Percentiles rank a stretch among this genome's conserved stretches.
phyloP scores from a whole-genome alignment of 2,888 invertebrate species.

The Saturnia japonica region DNA sequence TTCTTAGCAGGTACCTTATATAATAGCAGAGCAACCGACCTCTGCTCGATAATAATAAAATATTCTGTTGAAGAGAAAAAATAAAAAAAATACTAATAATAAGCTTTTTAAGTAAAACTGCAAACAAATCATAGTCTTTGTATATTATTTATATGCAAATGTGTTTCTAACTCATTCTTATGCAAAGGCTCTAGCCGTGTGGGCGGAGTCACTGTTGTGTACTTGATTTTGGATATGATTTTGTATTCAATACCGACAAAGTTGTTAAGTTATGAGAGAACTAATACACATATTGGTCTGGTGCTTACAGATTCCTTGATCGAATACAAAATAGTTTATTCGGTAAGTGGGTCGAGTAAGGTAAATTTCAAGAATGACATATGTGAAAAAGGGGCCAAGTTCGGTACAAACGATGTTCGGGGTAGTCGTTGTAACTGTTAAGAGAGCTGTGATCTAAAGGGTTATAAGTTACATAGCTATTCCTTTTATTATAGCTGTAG shows the following conservation, averaged over 20 bases:
- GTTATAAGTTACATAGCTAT: too few species aligned
- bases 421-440: too few species aligned
- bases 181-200: neutral
- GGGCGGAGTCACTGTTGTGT: neutral
- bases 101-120: neutral
- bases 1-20: too few species aligned
- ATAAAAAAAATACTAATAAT: neutral
- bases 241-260: slow-evolving; percentile 2
- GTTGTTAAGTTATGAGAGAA: neutral
- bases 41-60: neutral
- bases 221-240: neutral
- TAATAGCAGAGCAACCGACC: too few species aligned
- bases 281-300: neutral
- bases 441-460: too few species aligned
- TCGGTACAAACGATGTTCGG: too few species aligned
- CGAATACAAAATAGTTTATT: neutral
- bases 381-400: too few species aligned
- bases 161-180: neutral
- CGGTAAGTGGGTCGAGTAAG: neutral
- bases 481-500: too few species aligned
- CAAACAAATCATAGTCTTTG: neutral
- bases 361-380: too few species aligned
- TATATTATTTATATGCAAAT: slow-evolving; percentile 7
- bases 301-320: neutral
- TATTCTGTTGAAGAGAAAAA: too few species aligned